These are phyloP conservation scores for Emys orbicularis DNA, from an alignment of 2,797 vertebrate genomes.

Conservation along the genomic window DNA sequence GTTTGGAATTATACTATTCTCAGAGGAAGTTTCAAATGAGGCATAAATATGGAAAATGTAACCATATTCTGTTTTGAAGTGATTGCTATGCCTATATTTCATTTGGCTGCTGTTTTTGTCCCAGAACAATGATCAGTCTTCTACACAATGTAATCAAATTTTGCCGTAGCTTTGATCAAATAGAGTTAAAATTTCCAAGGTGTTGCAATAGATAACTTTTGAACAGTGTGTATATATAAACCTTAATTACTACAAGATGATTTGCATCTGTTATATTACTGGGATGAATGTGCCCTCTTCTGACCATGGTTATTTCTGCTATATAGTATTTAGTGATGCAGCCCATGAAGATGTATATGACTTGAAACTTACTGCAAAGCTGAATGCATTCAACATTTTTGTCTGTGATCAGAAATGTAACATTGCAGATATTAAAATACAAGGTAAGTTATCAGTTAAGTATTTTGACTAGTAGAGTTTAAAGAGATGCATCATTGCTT, in stretches of 20 bases:
- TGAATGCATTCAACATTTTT: conserved; percentile 90
- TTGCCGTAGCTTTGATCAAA: background rate
- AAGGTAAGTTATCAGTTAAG: conserved; percentile 80
- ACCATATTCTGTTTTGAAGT: background rate
- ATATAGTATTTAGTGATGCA: conserved; percentile 73
- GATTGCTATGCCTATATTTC: background rate
- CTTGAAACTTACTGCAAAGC: conserved; percentile 87
- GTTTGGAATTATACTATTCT: background rate
- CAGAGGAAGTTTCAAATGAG: background rate
- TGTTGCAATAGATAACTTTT: background rate
- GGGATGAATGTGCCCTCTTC: background rate
- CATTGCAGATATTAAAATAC: conserved; percentile 94
- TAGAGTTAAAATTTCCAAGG: background rate
- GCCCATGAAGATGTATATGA: conserved; percentile 81
- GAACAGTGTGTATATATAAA: background rate
- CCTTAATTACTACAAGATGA: background rate
- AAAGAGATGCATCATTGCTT: background rate
- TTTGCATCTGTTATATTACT: background rate
- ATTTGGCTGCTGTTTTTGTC: background rate
- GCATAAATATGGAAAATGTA: background rate
- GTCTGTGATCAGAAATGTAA: conserved; percentile 89
- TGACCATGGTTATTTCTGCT: background rate
- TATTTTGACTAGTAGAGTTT: background rate
- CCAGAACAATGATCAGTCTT: background rate
- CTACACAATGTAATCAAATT: background rate